A percentile compares a stretch with the other conserved stretches of the same genome.
Evolutionary conservation across 2,888 invertebrate genomes (phyloP).

Genomic region (Athalia cordata): DNA sequence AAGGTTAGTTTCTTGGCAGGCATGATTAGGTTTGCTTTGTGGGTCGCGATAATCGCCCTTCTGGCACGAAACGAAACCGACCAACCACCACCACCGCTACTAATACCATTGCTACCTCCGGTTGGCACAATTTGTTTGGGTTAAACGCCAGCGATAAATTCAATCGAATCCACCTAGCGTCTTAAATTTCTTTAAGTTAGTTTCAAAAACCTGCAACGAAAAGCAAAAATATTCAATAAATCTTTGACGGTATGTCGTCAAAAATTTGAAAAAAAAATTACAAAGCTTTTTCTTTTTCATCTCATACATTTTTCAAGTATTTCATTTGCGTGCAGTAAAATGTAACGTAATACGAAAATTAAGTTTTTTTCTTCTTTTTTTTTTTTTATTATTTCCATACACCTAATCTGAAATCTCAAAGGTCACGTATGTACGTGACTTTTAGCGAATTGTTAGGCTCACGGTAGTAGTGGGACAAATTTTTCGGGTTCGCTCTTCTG

Average conservation of each 20-base stretch:
- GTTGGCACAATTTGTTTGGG: slow-evolving; percentile 6
- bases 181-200: neutral
- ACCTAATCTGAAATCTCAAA: neutral
- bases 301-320: no score
- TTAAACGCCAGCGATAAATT: slow-evolving; percentile 7
- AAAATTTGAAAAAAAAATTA: no score
- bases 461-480: neutral
- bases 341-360: no score
- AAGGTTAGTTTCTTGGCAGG: slow-evolving; percentile 42
- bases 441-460: slow-evolving; percentile 1
- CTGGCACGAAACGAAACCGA: slow-evolving; percentile 17
- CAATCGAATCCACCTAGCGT: neutral
- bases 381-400: no score
- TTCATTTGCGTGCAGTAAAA: no score
- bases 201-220: neutral
- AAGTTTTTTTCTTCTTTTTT: neutral
- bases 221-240: neutral
- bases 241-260: no score
- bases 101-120: neutral
- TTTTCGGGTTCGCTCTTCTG: neutral
- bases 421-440: slow-evolving; percentile 7
- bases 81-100: neutral
- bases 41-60: slow-evolving; percentile 38
- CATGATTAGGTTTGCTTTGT: slow-evolving; percentile 35
- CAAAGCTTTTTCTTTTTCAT: no score